Evolutionary conservation across 2,797 vertebrate species (phyloP), one percentile per base, ranked within the genome.

Genomic region (Orientallactaga sibirica): DNA sequence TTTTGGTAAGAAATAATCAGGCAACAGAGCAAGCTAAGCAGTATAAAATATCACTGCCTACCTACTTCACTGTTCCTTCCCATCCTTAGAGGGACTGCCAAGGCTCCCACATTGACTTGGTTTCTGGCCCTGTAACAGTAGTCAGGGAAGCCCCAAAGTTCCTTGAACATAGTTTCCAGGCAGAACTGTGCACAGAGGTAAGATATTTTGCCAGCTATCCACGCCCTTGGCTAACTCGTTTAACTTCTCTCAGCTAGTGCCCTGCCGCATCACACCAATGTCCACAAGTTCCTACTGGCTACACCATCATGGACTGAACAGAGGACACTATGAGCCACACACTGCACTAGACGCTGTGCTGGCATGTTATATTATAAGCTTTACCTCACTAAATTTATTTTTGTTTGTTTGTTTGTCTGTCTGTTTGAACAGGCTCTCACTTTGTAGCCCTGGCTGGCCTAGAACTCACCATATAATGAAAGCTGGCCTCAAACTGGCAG

Each of bases 181-280:
- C 4, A 83, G 52, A 33, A n/a, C 29, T 73, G 9, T 7, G 37
- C 20, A 67, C 15, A 0, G 2, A 25, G 74, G 37, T 61, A 1
- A 25, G 22, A 7, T 0, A 6, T 37, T 25, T 7, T 25, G 9
- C 48, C 22, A 24, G 61, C 22, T 15, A 66, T 7, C 19, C 0
- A 24, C 24, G 20, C 15, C 29, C 37, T 33, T 4, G 8, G 22
- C 12, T 41, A 48, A 61, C 11, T 20, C 55, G 41, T 2, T 8
- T 11, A 29, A n/a, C 55, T 22, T 12, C 9, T 4, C 12, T 27
- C 48, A 19, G 4, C 24, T 5, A 9, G 4, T 22, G 58, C 24
- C 62, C 27, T 62, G 14, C n/a, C 48, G 27, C n/a, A 19, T 52
- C 1, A 18, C 0, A 7, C n/a, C 41, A 14, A 29, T 0, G 6